Percentiles rank a stretch among this genome's conserved stretches.
Conservation (phyloP, 2,888 invertebrate genomes). For the Prenolepis imparis region DNA sequence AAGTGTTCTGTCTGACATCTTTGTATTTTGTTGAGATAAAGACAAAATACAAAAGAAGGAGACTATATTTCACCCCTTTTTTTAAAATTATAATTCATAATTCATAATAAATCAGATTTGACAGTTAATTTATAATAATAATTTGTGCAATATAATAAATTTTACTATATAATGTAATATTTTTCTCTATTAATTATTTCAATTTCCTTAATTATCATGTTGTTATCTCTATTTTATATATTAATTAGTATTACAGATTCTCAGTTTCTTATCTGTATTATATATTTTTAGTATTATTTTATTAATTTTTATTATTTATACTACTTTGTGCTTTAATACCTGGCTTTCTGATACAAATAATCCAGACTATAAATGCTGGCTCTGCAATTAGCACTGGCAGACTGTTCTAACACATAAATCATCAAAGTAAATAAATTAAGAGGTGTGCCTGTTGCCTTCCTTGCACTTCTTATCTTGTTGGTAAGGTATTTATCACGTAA, state of each 20-base stretch:
- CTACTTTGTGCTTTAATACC: background rate
- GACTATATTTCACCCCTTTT: background rate
- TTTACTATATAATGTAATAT: background rate
- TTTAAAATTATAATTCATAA: background rate
- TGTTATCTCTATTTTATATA: background rate
- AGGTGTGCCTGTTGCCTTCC: background rate
- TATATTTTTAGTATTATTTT: background rate
- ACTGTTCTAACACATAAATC: constrained; percentile 38
- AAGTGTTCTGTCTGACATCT: background rate
- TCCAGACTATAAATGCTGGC: background rate
- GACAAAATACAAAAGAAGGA: background rate
- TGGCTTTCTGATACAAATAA: background rate
- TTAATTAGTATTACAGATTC: background rate
- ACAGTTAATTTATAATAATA: background rate
- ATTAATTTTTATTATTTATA: background rate
- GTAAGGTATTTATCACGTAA: background rate
- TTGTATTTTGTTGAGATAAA: background rate
- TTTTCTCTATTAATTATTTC: background rate
- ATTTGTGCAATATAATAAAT: background rate
- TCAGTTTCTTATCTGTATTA: background rate
- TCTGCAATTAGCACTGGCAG: background rate
- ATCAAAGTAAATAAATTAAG: constrained; percentile 43
- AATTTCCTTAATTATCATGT: background rate
- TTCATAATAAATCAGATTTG: background rate
- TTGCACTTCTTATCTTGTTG: constrained; percentile 31